Percentiles rank a stretch among this genome's conserved stretches.
These are phyloP conservation scores for Penaeus indicus DNA, from an alignment of 1,140 invertebrate species.

Conservation along the genomic window DNA sequence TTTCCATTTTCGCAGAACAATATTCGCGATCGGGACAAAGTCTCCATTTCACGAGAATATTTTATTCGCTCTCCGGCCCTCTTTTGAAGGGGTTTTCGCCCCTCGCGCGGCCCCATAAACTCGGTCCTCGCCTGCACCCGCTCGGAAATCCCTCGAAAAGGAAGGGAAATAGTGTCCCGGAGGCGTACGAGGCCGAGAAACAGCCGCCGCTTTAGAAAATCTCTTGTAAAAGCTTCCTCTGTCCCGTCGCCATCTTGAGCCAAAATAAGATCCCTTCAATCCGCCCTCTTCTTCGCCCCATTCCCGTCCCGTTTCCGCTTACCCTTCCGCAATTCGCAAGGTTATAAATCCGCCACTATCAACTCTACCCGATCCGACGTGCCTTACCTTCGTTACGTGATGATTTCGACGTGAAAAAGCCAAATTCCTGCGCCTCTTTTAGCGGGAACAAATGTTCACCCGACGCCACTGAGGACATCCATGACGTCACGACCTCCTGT, in stretches of 20 bases:
- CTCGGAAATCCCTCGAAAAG: no score
- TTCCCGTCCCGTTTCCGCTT: not conserved
- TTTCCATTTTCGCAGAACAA: constrained; percentile 41
- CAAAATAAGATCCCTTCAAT: constrained; percentile 62
- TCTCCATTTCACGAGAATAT: constrained; percentile 62
- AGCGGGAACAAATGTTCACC: constrained; percentile 61
- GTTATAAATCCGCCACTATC: not conserved
- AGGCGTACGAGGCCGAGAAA: not conserved
- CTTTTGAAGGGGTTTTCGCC: no score
- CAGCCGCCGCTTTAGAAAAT: not conserved
- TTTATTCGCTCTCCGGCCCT: constrained; percentile 40
- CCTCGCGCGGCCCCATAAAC: no score
- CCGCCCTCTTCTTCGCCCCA: not conserved
- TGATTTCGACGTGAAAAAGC: not conserved
- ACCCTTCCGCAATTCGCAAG: not conserved
- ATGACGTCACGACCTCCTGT: constrained; percentile 25
- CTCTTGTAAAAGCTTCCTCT: constrained; percentile 31
- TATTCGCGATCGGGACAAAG: constrained; percentile 55
- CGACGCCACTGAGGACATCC: constrained; percentile 35
- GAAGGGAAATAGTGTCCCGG: no score
- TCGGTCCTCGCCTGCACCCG: no score
- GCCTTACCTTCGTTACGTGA: not conserved
- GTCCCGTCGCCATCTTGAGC: constrained; percentile 57
- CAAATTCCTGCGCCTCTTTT: constrained; percentile 39
- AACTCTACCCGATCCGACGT: not conserved